Conservation (phyloP, 2,888 invertebrate species). For the Schrankia costaestrigalis region DNA sequence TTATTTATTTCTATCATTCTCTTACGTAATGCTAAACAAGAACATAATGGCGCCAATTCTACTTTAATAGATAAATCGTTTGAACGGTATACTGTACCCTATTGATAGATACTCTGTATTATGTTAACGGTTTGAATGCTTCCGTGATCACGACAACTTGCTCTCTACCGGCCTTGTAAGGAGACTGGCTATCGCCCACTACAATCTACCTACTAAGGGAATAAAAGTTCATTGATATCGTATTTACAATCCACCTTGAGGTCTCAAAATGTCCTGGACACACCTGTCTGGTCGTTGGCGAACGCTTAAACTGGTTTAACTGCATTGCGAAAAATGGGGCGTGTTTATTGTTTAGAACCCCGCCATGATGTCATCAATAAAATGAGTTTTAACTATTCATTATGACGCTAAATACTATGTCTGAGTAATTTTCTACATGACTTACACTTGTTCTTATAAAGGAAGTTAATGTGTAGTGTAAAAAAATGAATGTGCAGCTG, state of each 20-base stretch:
- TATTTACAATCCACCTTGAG: slow-evolving; percentile 17
- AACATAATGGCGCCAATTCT: slow-evolving; percentile 14
- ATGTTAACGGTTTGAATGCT: slow-evolving; percentile 30
- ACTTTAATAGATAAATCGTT: slow-evolving; percentile 28
- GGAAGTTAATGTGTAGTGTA: slow-evolving; percentile 23
- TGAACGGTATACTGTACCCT: slow-evolving; percentile 22
- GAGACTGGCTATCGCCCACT: slow-evolving; percentile 21
- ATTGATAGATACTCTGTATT: slow-evolving; percentile 24
- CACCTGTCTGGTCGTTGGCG: slow-evolving; percentile 24
- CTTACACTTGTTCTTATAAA: slow-evolving; percentile 17
- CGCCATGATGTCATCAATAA: slow-evolving; percentile 19
- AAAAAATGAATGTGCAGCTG: slow-evolving; percentile 43
- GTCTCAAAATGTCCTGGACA: slow-evolving; percentile 19
- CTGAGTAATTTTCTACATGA: not conserved
- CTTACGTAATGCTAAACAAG: slow-evolving; percentile 19
- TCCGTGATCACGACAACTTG: slow-evolving; percentile 30
- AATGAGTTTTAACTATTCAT: not conserved
- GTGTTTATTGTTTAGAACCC: slow-evolving; percentile 24
- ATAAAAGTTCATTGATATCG: slow-evolving; percentile 13
- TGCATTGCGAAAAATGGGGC: slow-evolving; percentile 31
- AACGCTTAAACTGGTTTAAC: slow-evolving; percentile 24
- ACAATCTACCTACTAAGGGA: slow-evolving; percentile 1
- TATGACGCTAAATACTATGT: not conserved
- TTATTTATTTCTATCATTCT: slow-evolving; percentile 9
- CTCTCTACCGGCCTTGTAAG: slow-evolving; percentile 28